A percentile compares a stretch with the other conserved stretches of the same genome.
These are phyloP conservation scores for Torymus auratus DNA, from an alignment of 2,888 invertebrate genomes.

Conservation along the genomic window DNA sequence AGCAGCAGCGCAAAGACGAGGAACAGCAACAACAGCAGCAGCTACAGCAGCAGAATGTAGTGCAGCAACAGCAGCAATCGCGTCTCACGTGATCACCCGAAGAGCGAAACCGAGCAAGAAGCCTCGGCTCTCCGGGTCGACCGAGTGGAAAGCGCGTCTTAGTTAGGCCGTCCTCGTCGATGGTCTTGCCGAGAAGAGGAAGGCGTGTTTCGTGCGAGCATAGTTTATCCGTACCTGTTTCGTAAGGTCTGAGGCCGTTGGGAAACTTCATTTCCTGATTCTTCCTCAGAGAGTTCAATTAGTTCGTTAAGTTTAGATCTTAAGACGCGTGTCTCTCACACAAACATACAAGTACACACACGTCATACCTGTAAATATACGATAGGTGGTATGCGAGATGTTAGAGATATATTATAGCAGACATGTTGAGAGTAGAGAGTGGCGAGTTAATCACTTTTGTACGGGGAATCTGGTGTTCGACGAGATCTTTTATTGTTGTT, in stretches of 20 bases:
- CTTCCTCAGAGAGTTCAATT: slow-evolving; percentile 47
- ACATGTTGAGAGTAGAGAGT: slow-evolving; percentile 1
- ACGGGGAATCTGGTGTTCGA: slow-evolving; percentile 33
- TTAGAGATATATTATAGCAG: too few species aligned
- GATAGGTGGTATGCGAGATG: slow-evolving; percentile 20
- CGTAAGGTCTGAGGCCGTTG: slow-evolving; percentile 19
- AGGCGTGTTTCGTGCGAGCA: not conserved
- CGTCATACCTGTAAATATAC: slow-evolving; percentile 35
- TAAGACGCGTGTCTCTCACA: slow-evolving; percentile 22
- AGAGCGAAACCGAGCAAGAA: not conserved
- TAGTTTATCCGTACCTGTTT: slow-evolving; percentile 46
- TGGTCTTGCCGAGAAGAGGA: not conserved
- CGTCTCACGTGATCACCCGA: slow-evolving; percentile 45
- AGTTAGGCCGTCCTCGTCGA: slow-evolving; percentile 10
- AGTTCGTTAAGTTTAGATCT: slow-evolving; percentile 35
- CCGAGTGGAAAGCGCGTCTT: slow-evolving; percentile 11
- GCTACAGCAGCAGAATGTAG: slow-evolving; percentile 62
- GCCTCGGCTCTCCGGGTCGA: slow-evolving; percentile 20
- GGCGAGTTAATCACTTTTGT: slow-evolving; percentile 21
- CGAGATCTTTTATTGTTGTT: slow-evolving; percentile 27
- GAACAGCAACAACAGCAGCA: slow-evolving; percentile 59
- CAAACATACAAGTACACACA: too few species aligned
- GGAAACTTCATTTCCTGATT: slow-evolving; percentile 3
- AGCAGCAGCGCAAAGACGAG: slow-evolving; percentile 61
- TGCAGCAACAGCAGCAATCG: slow-evolving; percentile 65